A percentile compares a stretch with the other conserved stretches of the same genome.
Conservation (phyloP, 35 echinoderm and acorn worm species). For the Heliocidaris tuberculata region DNA sequence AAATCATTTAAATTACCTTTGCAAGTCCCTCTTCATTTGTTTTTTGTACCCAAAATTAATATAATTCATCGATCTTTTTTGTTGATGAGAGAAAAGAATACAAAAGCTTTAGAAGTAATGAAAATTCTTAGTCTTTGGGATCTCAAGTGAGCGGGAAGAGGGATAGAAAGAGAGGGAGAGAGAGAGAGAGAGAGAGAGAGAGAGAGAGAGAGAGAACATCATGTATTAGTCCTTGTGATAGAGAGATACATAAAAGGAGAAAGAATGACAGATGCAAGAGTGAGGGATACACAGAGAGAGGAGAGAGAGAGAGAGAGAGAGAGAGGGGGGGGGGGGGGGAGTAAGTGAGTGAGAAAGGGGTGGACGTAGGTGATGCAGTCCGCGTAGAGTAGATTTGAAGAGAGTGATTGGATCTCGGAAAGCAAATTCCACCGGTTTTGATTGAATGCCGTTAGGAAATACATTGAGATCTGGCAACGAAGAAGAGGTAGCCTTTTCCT, state of each 20-base stretch:
- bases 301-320: not conserved
- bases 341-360: not conserved
- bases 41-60: no score
- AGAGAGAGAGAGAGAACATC: not conserved
- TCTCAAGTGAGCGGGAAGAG: not conserved
- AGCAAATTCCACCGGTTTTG: conserved; percentile 2
- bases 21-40: no score
- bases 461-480: not conserved
- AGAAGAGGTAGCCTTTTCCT: not conserved
- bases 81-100: no score
- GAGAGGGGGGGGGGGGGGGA: not conserved
- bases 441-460: conserved; percentile 10
- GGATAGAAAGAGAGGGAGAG: not conserved
- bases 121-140: no score
- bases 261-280: no score
- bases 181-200: not conserved
- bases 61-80: no score
- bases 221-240: no score
- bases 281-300: not conserved
- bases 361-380: not conserved
- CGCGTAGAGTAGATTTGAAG: not conserved
- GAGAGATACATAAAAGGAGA: no score
- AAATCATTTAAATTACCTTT: no score
- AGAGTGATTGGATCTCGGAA: not conserved
- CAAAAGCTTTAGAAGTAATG: no score